Percentiles rank a stretch among this genome's conserved stretches.
Evolutionary conservation across 92 coral and sea anemone genomes (phyloP).

Genomic region (Porites divaricata): DNA sequence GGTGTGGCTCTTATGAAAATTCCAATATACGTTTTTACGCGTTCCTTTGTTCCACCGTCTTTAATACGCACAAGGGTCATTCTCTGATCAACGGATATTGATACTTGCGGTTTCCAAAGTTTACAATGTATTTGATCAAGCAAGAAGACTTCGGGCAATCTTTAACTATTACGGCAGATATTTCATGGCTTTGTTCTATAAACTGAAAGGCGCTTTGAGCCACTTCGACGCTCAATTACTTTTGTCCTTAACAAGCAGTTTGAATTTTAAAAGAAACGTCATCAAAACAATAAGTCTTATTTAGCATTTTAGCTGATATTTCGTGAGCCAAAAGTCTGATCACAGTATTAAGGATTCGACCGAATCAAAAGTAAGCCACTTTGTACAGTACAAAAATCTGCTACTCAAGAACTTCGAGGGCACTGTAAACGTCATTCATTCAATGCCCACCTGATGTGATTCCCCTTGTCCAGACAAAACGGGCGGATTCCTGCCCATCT

Average conservation of each 20-base stretch:
- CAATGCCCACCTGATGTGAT: too few relatives aligned
- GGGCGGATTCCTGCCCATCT: too few relatives aligned
- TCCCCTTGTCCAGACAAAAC: too few relatives aligned
- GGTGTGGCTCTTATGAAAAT: background rate
- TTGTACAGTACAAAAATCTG: too few relatives aligned
- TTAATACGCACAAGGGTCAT: conserved; percentile 1
- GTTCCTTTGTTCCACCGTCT: conserved; percentile 30
- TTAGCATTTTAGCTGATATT: too few relatives aligned
- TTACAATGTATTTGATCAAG: conserved; percentile 18
- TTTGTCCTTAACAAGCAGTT: background rate
- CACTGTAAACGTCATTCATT: too few relatives aligned
- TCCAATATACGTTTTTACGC: conserved; percentile 1
- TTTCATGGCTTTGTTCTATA: background rate
- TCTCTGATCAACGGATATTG: conserved; percentile 3
- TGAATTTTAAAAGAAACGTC: too few relatives aligned
- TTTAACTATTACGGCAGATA: background rate
- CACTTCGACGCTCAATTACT: background rate
- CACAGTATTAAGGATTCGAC: too few relatives aligned
- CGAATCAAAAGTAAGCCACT: too few relatives aligned
- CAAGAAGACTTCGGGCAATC: background rate
- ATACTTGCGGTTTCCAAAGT: background rate
- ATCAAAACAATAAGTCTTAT: too few relatives aligned
- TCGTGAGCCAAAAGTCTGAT: too few relatives aligned
- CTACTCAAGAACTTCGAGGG: too few relatives aligned
- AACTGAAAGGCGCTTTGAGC: conserved; percentile 5